Evolutionary conservation across 2,113 vertebrate species (phyloP).

Genomic region (Myotis lucifugus): DNA sequence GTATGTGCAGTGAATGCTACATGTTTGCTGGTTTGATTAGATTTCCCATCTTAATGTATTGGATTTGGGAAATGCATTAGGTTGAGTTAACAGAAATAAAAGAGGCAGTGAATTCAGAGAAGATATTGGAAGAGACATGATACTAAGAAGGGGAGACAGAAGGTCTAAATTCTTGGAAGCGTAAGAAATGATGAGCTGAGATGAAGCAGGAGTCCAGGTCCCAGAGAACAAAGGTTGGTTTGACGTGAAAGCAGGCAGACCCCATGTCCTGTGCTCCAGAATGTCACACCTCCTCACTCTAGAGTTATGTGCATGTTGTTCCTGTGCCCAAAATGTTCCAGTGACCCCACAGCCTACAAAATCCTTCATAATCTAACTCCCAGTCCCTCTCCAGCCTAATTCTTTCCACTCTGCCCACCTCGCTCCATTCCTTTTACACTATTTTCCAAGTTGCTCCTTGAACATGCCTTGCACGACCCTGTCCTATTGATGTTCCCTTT

Average conservation of each 20-base stretch:
- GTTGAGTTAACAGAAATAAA: not conserved
- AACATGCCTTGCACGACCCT: rapidly evolving
- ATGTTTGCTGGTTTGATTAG: not conserved
- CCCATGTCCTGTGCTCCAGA: rapidly evolving
- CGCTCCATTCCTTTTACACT: not conserved
- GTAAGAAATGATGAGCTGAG: not conserved
- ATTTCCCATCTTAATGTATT: not conserved
- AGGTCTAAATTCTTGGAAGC: not conserved
- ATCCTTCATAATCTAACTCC: not conserved
- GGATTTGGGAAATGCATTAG: not conserved
- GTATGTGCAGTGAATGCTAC: not conserved
- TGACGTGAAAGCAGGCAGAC: not conserved
- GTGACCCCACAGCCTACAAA: not conserved
- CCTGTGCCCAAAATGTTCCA: not conserved
- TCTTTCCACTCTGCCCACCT: not conserved
- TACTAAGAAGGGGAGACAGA: not conserved
- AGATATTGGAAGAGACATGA: not conserved
- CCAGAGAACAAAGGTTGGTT: not conserved
- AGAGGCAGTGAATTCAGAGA: not conserved
- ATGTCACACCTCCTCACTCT: rapidly evolving
- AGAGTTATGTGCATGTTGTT: not conserved
- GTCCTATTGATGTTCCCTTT: not conserved
- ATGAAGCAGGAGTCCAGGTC: not conserved
- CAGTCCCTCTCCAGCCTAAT: not conserved
- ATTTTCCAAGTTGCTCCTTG: not conserved